These are phyloP conservation scores for Chionodraco myersi DNA, from an alignment of 2,113 vertebrate genomes.

Conservation along the genomic window DNA sequence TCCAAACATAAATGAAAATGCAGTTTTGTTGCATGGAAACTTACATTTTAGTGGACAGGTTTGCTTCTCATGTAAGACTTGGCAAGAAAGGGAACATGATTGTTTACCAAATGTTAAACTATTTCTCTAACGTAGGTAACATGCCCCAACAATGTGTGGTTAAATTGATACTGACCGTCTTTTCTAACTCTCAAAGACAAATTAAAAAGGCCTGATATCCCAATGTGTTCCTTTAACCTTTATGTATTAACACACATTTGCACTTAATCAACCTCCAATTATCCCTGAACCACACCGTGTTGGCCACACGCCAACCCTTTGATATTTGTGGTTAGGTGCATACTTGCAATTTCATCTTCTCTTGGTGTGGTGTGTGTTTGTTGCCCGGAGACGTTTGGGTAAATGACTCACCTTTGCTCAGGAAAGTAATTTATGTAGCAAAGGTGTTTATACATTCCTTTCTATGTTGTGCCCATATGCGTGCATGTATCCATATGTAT, in stretches of 20 bases:
- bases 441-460: too few species aligned
- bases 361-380: slow-evolving; percentile 13
- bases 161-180: background rate
- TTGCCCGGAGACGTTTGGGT: background rate
- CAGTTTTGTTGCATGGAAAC: too few species aligned
- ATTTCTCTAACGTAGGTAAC: background rate
- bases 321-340: slow-evolving; percentile 30
- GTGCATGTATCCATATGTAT: background rate
- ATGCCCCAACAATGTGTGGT: too few species aligned
- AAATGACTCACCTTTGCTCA: slow-evolving; percentile 38
- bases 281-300: slow-evolving; percentile 9
- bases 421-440: background rate
- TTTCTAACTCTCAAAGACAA: background rate
- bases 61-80: background rate
- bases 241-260: slow-evolving; percentile 37
- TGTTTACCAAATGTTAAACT: background rate
- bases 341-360: slow-evolving; percentile 39
- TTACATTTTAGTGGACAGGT: too few species aligned
- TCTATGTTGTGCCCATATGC: background rate
- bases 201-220: background rate
- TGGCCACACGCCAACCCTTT: slow-evolving; percentile 29
- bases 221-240: background rate
- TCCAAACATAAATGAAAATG: too few species aligned
- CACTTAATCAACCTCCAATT: slow-evolving; percentile 42
- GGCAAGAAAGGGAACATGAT: background rate